phyloP scores from a whole-genome alignment of 2,888 invertebrate genomes.

The Andrena flavipes region DNA sequence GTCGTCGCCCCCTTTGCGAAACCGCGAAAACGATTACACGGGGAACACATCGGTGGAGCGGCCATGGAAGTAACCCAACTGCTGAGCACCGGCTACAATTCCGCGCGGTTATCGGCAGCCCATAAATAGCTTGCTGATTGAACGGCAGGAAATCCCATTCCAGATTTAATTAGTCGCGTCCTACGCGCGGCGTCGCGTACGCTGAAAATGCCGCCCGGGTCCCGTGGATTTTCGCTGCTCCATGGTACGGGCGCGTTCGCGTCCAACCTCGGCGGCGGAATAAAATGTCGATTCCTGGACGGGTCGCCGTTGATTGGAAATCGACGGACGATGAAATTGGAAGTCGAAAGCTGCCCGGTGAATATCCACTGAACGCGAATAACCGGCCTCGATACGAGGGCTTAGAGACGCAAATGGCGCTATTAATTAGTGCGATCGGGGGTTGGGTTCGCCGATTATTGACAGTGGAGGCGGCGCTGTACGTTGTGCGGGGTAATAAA shows the following conservation, averaged over 20 bases:
- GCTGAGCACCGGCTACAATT: slow-evolving; percentile 25
- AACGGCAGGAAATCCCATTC: slow-evolving; percentile 35
- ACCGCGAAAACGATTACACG: slow-evolving; percentile 25
- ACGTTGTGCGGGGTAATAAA: background rate
- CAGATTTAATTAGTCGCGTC: slow-evolving; percentile 43
- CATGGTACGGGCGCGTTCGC: background rate
- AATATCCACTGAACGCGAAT: slow-evolving; percentile 2
- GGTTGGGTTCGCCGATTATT: background rate
- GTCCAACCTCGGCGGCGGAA: background rate
- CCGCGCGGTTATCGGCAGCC: slow-evolving; percentile 27
- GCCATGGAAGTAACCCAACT: background rate
- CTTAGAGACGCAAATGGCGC: slow-evolving; percentile 12
- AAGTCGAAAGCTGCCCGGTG: slow-evolving; percentile 34
- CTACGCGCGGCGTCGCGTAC: background rate
- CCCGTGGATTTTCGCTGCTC: background rate
- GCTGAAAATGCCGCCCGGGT: slow-evolving; percentile 6
- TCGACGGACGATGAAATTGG: slow-evolving; percentile 49
- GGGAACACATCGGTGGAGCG: background rate
- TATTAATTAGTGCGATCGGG: slow-evolving; percentile 19
- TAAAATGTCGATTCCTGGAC: slow-evolving; percentile 43
- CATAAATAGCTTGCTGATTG: slow-evolving; percentile 34
- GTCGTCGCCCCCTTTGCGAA: no score
- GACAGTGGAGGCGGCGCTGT: background rate
- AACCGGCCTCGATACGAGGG: background rate
- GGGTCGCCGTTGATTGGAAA: slow-evolving; percentile 45